phyloP scores from a whole-genome alignment of 2,888 invertebrate genomes.

The Synanthedon tipuliformis region DNA sequence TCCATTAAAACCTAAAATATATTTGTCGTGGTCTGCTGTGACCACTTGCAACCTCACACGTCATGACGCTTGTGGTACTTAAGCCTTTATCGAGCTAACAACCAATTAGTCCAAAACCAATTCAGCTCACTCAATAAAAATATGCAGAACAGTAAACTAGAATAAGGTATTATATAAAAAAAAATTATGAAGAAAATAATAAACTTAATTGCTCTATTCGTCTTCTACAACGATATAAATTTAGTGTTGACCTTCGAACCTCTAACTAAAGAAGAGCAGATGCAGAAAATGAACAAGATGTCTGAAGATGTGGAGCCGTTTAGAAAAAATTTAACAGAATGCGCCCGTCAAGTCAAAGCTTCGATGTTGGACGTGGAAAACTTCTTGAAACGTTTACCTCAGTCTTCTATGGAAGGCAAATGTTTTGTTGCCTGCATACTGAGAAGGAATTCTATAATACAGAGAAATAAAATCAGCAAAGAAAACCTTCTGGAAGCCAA shows the following conservation, averaged over 20 bases:
- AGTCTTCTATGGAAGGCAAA: slow-evolving; percentile 43
- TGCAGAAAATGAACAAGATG: slow-evolving; percentile 35
- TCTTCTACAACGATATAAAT: slow-evolving; percentile 7
- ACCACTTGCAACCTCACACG: too few species aligned
- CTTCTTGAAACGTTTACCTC: slow-evolving; percentile 51
- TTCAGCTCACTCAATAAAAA: background rate
- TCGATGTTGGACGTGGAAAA: slow-evolving; percentile 44
- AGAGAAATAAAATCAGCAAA: slow-evolving; percentile 39
- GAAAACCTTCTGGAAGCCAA: slow-evolving; percentile 41
- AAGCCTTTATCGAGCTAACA: background rate
- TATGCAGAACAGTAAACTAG: too few species aligned
- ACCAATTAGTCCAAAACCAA: background rate
- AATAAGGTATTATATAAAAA: background rate
- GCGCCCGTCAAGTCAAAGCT: slow-evolving; percentile 52
- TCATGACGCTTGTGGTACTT: too few species aligned
- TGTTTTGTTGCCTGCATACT: slow-evolving; percentile 60
- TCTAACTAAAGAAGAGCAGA: slow-evolving; percentile 46
- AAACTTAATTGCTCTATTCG: background rate
- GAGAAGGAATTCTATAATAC: slow-evolving; percentile 46
- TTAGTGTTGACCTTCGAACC: slow-evolving; percentile 38
- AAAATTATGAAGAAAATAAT: background rate
- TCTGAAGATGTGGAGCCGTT: slow-evolving; percentile 49
- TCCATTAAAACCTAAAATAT: too few species aligned
- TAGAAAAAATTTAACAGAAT: slow-evolving; percentile 48
- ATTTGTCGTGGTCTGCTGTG: too few species aligned